phyloP scores from a whole-genome alignment of 2,113 vertebrate species.

The Phoxinus phoxinus region DNA sequence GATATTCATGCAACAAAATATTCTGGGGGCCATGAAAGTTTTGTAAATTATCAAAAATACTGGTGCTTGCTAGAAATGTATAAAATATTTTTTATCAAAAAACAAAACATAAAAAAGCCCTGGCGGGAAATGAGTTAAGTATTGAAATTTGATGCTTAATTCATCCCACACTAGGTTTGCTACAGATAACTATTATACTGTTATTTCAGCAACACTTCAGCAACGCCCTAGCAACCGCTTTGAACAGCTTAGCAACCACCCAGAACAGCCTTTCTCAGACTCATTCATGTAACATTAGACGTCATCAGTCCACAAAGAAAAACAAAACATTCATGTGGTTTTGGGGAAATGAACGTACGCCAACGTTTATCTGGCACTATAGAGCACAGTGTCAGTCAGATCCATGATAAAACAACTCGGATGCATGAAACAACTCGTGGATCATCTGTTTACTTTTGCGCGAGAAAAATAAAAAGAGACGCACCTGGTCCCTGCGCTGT shows the following conservation, averaged over 20 bases:
- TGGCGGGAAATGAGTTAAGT: background rate
- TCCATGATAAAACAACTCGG: background rate
- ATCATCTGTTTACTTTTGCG: conserved; percentile 8
- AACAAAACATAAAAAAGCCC: too few species aligned
- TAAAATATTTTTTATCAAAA: too few species aligned
- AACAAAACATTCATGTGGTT: background rate
- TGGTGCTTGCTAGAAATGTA: too few species aligned
- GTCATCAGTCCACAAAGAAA: background rate
- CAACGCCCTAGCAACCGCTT: background rate
- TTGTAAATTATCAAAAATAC: too few species aligned
- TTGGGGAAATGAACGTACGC: background rate
- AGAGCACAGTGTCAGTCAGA: background rate
- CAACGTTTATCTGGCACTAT: background rate
- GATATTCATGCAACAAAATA: too few species aligned
- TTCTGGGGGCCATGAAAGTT: too few species aligned
- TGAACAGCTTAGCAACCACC: background rate
- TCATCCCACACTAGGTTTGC: background rate
- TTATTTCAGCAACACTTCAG: background rate
- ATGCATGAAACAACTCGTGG: background rate
- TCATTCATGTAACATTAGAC: too few species aligned
- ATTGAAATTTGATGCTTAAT: background rate
- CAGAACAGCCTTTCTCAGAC: background rate
- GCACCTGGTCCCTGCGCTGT: background rate
- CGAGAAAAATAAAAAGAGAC: background rate
- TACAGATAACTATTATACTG: background rate